Conservation (phyloP, 2,113 vertebrate species). For the Forbesichthys agassizii region DNA sequence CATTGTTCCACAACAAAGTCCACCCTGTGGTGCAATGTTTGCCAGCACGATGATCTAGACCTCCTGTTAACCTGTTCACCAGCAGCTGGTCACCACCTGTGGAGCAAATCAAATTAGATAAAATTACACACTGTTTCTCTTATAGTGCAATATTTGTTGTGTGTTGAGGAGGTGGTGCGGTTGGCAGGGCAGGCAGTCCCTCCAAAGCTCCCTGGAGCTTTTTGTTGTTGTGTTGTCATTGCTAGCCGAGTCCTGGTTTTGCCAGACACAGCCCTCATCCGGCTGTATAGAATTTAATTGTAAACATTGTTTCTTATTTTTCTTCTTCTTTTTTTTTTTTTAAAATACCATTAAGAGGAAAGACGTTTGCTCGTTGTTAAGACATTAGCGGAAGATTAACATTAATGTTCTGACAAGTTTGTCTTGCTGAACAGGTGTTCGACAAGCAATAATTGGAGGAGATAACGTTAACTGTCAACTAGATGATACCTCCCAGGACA, state of each 20-base stretch:
- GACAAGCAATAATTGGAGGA: too few relatives aligned
- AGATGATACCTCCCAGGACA: neutral
- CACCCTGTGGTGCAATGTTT: conserved; percentile 32
- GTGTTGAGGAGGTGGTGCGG: conserved; percentile 68
- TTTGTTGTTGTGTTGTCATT: conserved; percentile 1
- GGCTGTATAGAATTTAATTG: neutral
- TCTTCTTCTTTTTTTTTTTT: too few relatives aligned
- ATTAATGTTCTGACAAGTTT: neutral
- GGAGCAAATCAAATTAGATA: conserved; percentile 94
- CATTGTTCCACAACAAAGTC: conserved; percentile 75
- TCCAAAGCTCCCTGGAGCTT: neutral
- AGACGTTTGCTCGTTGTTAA: neutral
- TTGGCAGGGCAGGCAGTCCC: conserved; percentile 58
- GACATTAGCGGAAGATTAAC: neutral
- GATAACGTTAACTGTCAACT: neutral
- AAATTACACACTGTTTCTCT: conserved; percentile 89
- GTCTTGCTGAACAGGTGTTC: too few relatives aligned
- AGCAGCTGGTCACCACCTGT: conserved; percentile 95
- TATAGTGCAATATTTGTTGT: conserved; percentile 86
- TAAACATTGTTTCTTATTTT: neutral
- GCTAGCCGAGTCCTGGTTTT: neutral
- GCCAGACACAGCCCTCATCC: too few relatives aligned
- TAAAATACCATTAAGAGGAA: neutral
- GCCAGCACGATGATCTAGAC: conserved; percentile 73
- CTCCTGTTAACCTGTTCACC: conserved; percentile 87